A percentile compares a stretch with the other conserved stretches of the same genome.
Evolutionary conservation across 2,113 vertebrate species (phyloP).

Genomic region (Perccottus glenii): DNA sequence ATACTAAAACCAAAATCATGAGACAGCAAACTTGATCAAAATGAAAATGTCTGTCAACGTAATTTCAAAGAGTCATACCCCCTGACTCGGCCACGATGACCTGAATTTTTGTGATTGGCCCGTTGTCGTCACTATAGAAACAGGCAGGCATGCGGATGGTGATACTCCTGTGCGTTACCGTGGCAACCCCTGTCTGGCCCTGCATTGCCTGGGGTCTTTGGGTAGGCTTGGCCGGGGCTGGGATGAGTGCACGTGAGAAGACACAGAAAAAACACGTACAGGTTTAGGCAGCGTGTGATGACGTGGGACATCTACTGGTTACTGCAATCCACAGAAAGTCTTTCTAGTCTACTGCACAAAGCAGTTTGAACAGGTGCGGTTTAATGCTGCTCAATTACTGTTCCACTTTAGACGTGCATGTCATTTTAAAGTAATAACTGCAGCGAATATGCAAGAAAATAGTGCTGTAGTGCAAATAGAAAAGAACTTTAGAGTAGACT

Average conservation of each 20-base stretch:
- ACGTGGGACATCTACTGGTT: background rate
- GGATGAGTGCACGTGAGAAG: conserved; percentile 47
- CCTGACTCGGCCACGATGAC: conserved; percentile 91
- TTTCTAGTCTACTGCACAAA: background rate
- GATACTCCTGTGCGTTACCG: conserved; percentile 90
- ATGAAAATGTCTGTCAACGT: conserved; percentile 33
- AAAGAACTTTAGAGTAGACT: background rate
- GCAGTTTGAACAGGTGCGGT: no score
- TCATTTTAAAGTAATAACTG: background rate
- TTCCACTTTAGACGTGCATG: background rate
- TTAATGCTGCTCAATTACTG: background rate
- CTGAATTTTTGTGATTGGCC: conserved; percentile 92
- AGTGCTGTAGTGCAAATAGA: conserved; percentile 1
- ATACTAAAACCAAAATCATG: conserved; percentile 11
- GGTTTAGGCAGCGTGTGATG: background rate
- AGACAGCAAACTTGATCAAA: conserved; percentile 30
- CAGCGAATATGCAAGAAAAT: conserved; percentile 2
- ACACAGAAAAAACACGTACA: background rate
- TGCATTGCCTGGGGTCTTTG: conserved; percentile 84
- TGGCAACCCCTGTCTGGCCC: conserved; percentile 82
- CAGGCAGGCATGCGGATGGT: conserved; percentile 91
- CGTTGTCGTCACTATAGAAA: conserved; percentile 93
- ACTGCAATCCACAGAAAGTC: background rate
- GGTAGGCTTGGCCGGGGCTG: conserved; percentile 86
- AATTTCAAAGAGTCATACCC: conserved; percentile 80